Conservation (phyloP, 2,888 invertebrate genomes). For the Conchocele bisecta region DNA sequence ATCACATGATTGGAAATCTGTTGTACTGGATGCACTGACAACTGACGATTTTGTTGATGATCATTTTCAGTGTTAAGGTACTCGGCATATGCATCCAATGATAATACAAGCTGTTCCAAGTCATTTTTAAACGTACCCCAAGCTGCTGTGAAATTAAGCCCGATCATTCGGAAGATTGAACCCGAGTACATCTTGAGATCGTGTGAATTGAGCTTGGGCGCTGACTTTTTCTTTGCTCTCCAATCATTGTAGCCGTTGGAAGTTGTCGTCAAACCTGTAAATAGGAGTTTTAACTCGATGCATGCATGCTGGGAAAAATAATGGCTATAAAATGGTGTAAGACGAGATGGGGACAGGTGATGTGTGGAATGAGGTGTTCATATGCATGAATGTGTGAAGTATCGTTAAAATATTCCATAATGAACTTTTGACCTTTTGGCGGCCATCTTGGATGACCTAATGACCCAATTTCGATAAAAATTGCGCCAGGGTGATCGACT, state of each 20-base stretch:
- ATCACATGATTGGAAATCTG: background rate
- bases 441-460: too few species aligned
- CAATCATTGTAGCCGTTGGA: slow-evolving; percentile 37
- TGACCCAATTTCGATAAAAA: too few species aligned
- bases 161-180: slow-evolving; percentile 8
- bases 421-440: too few species aligned
- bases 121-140: slow-evolving; percentile 27
- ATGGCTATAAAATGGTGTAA: background rate
- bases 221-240: slow-evolving; percentile 18
- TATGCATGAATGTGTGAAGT: background rate
- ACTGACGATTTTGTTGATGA: slow-evolving; percentile 15
- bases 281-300: too few species aligned
- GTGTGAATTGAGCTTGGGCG: slow-evolving; percentile 2
- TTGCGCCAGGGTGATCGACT: too few species aligned
- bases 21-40: slow-evolving; percentile 10
- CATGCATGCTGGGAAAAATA: background rate
- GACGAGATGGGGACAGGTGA: background rate
- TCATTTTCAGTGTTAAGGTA: slow-evolving; percentile 8
- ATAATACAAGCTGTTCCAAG: slow-evolving; percentile 5
- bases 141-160: background rate
- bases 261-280: too few species aligned
- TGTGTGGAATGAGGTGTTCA: background rate
- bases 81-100: slow-evolving; percentile 14
- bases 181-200: slow-evolving; percentile 13
- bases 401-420: too few species aligned